phyloP scores from a whole-genome alignment of 2,888 invertebrate species.

The Antheraea yamamai region DNA sequence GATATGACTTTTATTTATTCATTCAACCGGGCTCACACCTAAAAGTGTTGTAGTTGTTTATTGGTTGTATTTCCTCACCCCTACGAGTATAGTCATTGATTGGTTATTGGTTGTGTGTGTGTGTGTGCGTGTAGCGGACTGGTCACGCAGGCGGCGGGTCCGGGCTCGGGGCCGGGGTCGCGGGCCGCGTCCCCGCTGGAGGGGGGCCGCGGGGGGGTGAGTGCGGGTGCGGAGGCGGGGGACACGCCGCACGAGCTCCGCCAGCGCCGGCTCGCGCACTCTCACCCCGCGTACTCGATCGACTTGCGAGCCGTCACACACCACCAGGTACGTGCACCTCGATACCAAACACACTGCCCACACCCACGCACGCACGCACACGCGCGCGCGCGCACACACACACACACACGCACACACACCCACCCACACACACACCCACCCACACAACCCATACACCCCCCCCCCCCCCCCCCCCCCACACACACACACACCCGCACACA shows the following conservation, averaged over 20 bases:
- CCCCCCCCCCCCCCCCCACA: too few relatives aligned
- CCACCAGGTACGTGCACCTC: conserved; percentile 82
- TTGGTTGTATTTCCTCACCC: too few relatives aligned
- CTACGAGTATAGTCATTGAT: not conserved
- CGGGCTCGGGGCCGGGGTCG: conserved; percentile 48
- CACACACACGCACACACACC: too few relatives aligned
- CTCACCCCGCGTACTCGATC: conserved; percentile 91
- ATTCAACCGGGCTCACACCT: too few relatives aligned
- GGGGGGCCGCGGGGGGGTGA: conserved; percentile 69
- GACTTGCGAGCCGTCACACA: conserved; percentile 87
- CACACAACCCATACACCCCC: too few relatives aligned
- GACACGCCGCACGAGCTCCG: conserved; percentile 86
- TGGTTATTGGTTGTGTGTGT: not conserved
- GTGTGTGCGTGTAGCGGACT: conserved; percentile 52
- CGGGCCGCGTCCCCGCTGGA: conserved; percentile 72
- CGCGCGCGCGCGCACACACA: too few relatives aligned
- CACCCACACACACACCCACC: too few relatives aligned
- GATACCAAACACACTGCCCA: too few relatives aligned
- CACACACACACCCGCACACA: too few relatives aligned
- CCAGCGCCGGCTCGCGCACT: conserved; percentile 84
- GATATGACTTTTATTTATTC: too few relatives aligned
- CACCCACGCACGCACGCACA: not conserved
- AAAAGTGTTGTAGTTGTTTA: too few relatives aligned
- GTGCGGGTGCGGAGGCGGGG: conserved; percentile 83
- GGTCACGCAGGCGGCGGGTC: conserved; percentile 43